Evolutionary conservation across 2,888 invertebrate species (phyloP), one percentile per base, ranked within the genome.

Genomic region (Encarsia formosa): DNA sequence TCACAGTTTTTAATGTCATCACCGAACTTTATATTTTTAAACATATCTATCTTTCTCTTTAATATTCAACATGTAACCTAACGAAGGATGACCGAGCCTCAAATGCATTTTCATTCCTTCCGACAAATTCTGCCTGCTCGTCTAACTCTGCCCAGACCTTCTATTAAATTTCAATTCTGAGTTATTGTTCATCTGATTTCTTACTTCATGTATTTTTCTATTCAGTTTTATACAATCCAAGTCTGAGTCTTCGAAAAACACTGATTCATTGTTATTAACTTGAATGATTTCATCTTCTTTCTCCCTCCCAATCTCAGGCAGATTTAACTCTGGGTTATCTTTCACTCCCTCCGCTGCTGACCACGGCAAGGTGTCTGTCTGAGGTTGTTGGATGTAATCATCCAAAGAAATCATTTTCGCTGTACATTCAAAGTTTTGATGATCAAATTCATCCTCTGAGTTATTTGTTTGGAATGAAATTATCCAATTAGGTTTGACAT

Each of bases 381-480:
- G 54, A 22, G 43, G 43, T 50, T 51, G 54, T 19, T 39, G 1
- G 19, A n/a, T n/a, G n/a, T n/a, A n/a, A n/a, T n/a, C n/a, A n/a
- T n/a, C n/a, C n/a, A n/a, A n/a, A n/a, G n/a, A 15, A 15, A 46
- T 6, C 15, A 46, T 29, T 8, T 9, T 2, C 11, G 38, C 46
- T 23, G 4, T 18, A 26, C 46, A 46, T 3, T 5, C 5, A 26
- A 29, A 46, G 13, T 37, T 46, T 5, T 26, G 20, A 38, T 38
- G 29, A 8, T 37, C 19, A 19, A 2, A 1, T 13, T 37, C 29
- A 11, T 38, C 18, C 18, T 20, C 3, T 11, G 4, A 16, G 2
- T 34, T 3, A n/a, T 23, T 34, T n/a, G 37, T 37, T 23, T 45
- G 18, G 2, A 37, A 45, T 16, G n/a, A 4, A 20, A 46, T 34